These are phyloP conservation scores for Cydia fagiglandana DNA, from an alignment of 1,140 invertebrate genomes.

Conservation along the genomic window DNA sequence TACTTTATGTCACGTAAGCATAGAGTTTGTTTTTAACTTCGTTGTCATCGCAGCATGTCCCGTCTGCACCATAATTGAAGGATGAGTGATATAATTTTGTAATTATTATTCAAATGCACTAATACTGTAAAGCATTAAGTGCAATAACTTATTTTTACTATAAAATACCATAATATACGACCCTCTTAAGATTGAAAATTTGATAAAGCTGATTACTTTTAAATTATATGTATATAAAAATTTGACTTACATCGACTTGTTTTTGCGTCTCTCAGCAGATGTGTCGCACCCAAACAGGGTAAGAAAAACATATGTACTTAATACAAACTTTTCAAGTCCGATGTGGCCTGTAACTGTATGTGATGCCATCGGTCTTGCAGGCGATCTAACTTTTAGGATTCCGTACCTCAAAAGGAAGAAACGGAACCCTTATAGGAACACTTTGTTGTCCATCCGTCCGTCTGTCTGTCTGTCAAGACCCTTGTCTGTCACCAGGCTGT, in stretches of 20 bases:
- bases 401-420: not conserved
- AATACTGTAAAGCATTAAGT: conserved; percentile 5
- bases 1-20: conserved; percentile 13
- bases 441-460: too few species aligned
- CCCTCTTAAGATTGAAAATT: not conserved
- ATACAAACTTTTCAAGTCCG: not conserved
- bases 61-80: conserved; percentile 14
- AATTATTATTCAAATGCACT: not conserved
- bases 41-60: not conserved
- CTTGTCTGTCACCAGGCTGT: too few species aligned
- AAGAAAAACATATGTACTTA: not conserved
- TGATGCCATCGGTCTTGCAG: not conserved
- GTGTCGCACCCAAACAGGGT: not conserved
- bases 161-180: not conserved
- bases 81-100: conserved; percentile 29
- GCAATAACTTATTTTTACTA: not conserved
- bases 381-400: not conserved
- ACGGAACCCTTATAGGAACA: too few species aligned
- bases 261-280: not conserved
- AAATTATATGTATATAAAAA: not conserved
- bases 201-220: not conserved
- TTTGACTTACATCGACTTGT: not conserved
- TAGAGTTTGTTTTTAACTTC: not conserved
- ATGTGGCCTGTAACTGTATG: not conserved
- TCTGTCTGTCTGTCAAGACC: too few species aligned